These are phyloP conservation scores for Trisateles emortualis DNA, from an alignment of 2,888 invertebrate genomes.

Conservation along the genomic window DNA sequence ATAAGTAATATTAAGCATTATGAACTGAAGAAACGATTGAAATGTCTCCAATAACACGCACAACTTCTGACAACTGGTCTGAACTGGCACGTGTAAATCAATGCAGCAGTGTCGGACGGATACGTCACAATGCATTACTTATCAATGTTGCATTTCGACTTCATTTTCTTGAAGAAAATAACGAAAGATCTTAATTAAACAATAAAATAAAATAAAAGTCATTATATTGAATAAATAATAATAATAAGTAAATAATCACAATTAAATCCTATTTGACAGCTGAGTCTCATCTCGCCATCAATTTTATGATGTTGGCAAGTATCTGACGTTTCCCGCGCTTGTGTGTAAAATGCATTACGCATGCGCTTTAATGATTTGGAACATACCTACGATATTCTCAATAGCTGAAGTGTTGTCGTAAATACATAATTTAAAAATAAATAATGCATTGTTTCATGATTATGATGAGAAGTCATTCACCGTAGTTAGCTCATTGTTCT, in stretches of 20 bases:
- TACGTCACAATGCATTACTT: neutral
- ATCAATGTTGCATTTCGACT: no score
- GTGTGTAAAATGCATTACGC: neutral
- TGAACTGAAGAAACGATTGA: neutral
- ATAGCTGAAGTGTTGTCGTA: neutral
- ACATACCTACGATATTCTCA: neutral
- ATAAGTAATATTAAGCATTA: neutral
- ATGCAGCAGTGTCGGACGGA: neutral
- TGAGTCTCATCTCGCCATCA: neutral
- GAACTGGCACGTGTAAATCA: neutral
- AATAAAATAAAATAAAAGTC: no score
- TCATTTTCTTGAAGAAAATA: no score
- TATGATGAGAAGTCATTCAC: neutral
- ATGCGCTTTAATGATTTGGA: neutral
- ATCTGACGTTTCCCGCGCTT: neutral
- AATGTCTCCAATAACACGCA: neutral
- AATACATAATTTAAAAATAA: neutral
- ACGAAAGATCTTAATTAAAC: no score
- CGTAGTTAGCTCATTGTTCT: neutral
- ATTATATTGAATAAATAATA: no score
- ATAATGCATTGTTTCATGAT: neutral
- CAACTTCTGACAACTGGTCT: neutral
- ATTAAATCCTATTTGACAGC: no score
- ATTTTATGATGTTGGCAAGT: constrained; percentile 1
- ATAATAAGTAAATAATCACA: no score